Evolutionary conservation across 2,888 invertebrate genomes (phyloP).

Genomic region (Phyto melanocephala): DNA sequence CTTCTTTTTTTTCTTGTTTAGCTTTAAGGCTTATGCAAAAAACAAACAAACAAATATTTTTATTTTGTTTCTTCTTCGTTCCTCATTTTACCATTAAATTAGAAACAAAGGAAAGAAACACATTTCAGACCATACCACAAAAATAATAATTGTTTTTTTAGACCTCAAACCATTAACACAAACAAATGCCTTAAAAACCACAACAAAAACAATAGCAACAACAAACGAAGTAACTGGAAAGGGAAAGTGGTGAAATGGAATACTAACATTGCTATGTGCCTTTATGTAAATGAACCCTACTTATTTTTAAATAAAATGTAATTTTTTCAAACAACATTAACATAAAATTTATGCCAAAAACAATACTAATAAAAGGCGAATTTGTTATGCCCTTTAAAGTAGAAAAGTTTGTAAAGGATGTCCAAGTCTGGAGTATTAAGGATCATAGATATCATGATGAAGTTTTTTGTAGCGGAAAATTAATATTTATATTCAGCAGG

Average conservation of each 20-base stretch:
- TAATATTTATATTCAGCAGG: too few relatives aligned
- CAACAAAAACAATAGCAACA: neutral
- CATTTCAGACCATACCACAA: conserved; percentile 26
- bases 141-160: conserved; percentile 60
- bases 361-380: neutral
- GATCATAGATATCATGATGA: too few relatives aligned
- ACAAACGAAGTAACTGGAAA: neutral
- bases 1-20: neutral
- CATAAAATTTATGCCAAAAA: neutral
- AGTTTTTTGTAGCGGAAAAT: too few relatives aligned
- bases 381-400: neutral
- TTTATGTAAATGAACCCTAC: conserved; percentile 21
- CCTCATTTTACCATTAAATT: conserved; percentile 31
- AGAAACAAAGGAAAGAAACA: conserved; percentile 6
- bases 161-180: conserved; percentile 52
- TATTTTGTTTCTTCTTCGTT: neutral
- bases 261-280: neutral
- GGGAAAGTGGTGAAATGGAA: neutral
- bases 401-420: too few relatives aligned
- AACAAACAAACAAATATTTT: conserved; percentile 8
- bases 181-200: neutral
- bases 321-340: conserved; percentile 50
- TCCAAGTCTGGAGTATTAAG: too few relatives aligned
- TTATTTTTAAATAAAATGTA: conserved; percentile 60
- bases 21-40: conserved; percentile 50